Evolutionary conservation across 1,140 invertebrate genomes (phyloP), one percentile per base, ranked within the genome.

Genomic region (Hirudo medicinalis): DNA sequence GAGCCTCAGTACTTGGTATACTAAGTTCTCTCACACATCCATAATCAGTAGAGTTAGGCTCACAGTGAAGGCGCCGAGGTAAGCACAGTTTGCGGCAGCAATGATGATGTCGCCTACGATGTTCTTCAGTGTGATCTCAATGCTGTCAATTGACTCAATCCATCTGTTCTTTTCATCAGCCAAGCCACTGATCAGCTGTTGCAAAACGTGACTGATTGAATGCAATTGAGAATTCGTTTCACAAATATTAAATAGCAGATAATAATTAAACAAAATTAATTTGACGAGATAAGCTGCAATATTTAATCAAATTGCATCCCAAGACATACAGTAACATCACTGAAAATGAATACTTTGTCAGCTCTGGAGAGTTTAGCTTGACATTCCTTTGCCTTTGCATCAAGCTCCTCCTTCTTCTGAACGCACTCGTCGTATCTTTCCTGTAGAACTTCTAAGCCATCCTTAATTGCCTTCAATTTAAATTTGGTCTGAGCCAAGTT

Each of bases 351-450:
- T 71, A 82, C 81, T 77, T 83, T 82, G 72, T 82, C 82, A 68
- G 82, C 82, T 70, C 82, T 74, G 54, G 77, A 73, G 0, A 83
- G 76, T 72, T 81, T 76, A 22, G 71, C 78, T 70, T 83, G 80
- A 76, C 82, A 83, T 74, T 81, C 78, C 36, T 77, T 72, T 73
- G 78, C 78, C 72, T 83, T 83, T 22, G 76, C 74, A 71, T 83
- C 80, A 67, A 82, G 75, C 54, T 83, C 82, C 68, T 81, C 78
- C 75, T 83, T 82, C 77, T 82, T 82, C 9, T 78, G 67, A 27
- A 81, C 77, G 72, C 79, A 81, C 67, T 83, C 82, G 19, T 83
- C 82, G 74, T 82, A 83, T 72, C 81, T 82, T 32, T 80, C 81
- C 74, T 82, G 79, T 67, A 83, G 75, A 0, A 78, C 80, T 4